Evolutionary conservation across 1,140 invertebrate genomes (phyloP).

Genomic region (Plectus sambesii): DNA sequence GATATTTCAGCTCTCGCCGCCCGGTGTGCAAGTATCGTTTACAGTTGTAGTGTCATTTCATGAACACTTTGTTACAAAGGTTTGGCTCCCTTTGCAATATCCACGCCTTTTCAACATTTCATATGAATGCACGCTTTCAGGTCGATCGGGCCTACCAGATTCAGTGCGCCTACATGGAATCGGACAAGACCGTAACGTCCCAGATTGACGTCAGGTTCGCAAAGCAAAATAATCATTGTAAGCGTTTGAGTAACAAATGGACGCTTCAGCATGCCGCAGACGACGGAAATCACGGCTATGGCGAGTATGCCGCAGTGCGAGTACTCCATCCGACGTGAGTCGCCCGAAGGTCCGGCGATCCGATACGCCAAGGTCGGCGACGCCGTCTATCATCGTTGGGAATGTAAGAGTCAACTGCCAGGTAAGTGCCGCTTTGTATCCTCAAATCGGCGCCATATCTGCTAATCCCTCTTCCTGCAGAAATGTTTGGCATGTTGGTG

Average conservation of each 20-base stretch:
- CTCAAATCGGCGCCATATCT: too few relatives aligned
- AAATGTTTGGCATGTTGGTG: constrained; percentile 24
- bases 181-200: constrained; percentile 10
- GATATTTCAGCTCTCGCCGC: constrained; percentile 19
- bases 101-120: too few relatives aligned
- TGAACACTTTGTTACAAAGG: constrained; percentile 19
- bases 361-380: constrained; percentile 24
- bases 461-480: too few relatives aligned
- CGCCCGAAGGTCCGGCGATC: constrained; percentile 2
- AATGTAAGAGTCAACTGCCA: constrained; percentile 11
- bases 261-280: constrained; percentile 15
- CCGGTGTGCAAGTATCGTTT: constrained; percentile 21
- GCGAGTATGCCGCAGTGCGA: constrained; percentile 17
- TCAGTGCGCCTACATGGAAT: constrained; percentile 16
- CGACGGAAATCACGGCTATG: background rate
- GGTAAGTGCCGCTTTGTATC: too few relatives aligned
- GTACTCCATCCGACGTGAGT: constrained; percentile 20
- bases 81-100: too few relatives aligned
- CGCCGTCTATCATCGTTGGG: constrained; percentile 19
- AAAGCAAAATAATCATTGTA: background rate
- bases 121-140: too few relatives aligned
- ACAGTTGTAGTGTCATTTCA: constrained; percentile 23
- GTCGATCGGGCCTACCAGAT: constrained; percentile 16
- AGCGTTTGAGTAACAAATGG: background rate
- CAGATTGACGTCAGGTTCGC: constrained; percentile 17